Evolutionary conservation across 2,888 invertebrate genomes (phyloP).

Genomic region (Eupithecia vulgata): DNA sequence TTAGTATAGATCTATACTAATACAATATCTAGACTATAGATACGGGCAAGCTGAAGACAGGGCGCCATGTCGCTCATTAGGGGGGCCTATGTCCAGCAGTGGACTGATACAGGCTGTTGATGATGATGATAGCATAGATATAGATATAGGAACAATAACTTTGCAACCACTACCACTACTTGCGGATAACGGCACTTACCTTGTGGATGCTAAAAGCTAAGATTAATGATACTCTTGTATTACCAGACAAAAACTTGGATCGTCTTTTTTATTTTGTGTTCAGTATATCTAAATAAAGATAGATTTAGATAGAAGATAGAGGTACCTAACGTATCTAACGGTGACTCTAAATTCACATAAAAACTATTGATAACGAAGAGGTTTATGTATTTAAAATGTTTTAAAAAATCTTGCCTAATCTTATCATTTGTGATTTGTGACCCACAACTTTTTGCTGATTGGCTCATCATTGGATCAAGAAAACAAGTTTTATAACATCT

Average conservation of each 20-base stretch:
- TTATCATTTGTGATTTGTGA: conserved; percentile 5
- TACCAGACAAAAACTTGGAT: background rate
- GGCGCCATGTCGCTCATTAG: no score
- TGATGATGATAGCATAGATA: no score
- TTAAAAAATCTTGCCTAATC: background rate
- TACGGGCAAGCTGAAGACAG: no score
- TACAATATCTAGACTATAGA: no score
- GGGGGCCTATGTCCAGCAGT: no score
- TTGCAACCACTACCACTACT: background rate
- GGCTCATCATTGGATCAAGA: conserved; percentile 5
- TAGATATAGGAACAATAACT: background rate
- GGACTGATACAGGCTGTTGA: no score
- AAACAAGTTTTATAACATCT: conserved; percentile 3
- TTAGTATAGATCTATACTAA: no score
- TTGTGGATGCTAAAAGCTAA: background rate
- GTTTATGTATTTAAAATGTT: background rate
- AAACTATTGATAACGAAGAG: background rate
- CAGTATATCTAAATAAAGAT: background rate
- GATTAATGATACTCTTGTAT: background rate
- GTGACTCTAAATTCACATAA: background rate
- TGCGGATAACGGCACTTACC: background rate
- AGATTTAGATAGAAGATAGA: background rate
- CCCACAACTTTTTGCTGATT: conserved; percentile 6
- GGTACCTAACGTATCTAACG: no score
- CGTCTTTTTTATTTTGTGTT: background rate